Evolutionary conservation across 2,888 invertebrate genomes (phyloP).

Genomic region (Syritta pipiens): DNA sequence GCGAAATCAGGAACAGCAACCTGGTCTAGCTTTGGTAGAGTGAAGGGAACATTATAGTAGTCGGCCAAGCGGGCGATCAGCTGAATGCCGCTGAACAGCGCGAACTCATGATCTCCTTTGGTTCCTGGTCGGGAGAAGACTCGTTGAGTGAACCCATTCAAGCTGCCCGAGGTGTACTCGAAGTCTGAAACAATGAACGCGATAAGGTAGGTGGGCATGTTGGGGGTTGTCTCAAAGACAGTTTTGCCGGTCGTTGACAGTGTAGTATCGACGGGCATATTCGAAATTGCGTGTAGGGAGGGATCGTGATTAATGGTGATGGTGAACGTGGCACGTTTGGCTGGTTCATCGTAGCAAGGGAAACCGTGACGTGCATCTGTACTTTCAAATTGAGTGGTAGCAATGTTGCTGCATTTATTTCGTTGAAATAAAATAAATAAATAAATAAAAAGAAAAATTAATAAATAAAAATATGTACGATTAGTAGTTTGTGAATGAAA

Average conservation of each 20-base stretch:
- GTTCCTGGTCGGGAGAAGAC: slow-evolving; percentile 76
- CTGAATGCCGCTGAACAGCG: slow-evolving; percentile 86
- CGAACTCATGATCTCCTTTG: slow-evolving; percentile 82
- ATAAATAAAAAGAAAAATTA: neutral
- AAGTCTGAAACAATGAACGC: slow-evolving; percentile 88
- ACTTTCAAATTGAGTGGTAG: slow-evolving; percentile 84
- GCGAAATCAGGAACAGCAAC: slow-evolving; percentile 91
- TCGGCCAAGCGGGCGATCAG: slow-evolving; percentile 85
- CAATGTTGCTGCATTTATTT: slow-evolving; percentile 79
- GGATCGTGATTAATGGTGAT: slow-evolving; percentile 81
- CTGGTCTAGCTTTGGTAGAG: slow-evolving; percentile 91
- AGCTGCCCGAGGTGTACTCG: slow-evolving; percentile 71
- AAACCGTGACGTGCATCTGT: slow-evolving; percentile 83
- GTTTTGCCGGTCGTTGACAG: slow-evolving; percentile 70
- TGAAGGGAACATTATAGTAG: slow-evolving; percentile 87
- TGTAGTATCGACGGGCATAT: slow-evolving; percentile 51
- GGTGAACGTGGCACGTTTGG: slow-evolving; percentile 82
- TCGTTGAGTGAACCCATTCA: slow-evolving; percentile 73
- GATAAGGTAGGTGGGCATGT: slow-evolving; percentile 89
- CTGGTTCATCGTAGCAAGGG: slow-evolving; percentile 87
- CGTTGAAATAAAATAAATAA: too few species aligned
- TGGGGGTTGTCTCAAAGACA: slow-evolving; percentile 79
- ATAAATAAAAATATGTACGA: too few species aligned
- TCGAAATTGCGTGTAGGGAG: slow-evolving; percentile 73
- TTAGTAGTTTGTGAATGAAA: too few species aligned